phyloP scores from a whole-genome alignment of 2,797 vertebrate species.

The Gephyroberyx darwinii region DNA sequence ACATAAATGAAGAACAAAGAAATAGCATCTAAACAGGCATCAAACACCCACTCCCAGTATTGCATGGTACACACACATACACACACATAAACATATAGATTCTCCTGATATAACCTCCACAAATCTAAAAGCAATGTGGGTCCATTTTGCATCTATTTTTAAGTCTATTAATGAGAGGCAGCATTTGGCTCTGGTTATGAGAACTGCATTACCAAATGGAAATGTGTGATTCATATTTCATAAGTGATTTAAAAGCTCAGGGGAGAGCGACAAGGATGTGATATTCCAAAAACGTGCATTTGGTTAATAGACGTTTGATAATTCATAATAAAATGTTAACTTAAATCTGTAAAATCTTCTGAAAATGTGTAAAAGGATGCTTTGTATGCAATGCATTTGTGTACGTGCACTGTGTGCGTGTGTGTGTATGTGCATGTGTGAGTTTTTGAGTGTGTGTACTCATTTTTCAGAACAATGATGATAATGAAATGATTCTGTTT shows the following conservation, averaged over 20 bases:
- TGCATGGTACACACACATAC: not conserved
- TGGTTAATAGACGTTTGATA: conserved; percentile 21
- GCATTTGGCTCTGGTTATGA: conserved; percentile 37
- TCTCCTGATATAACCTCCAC: not conserved
- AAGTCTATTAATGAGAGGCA: conserved; percentile 42
- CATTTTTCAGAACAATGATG: no score
- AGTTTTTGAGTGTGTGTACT: no score
- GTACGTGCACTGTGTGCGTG: not conserved
- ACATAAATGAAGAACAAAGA: not conserved
- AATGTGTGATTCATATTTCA: conserved; percentile 47
- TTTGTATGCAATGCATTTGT: not conserved
- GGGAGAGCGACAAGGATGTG: conserved; percentile 10
- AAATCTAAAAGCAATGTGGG: conserved; percentile 4
- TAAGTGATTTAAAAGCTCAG: conserved; percentile 49
- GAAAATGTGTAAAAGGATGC: no score
- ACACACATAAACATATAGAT: conserved; percentile 4
- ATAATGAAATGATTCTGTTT: no score
- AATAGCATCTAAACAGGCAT: not conserved
- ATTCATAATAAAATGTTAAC: not conserved
- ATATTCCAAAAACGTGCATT: conserved; percentile 38
- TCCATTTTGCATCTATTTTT: conserved; percentile 43
- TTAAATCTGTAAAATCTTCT: no score
- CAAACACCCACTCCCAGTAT: conserved; percentile 4
- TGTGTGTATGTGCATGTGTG: no score
- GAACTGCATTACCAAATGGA: conserved; percentile 53